Conservation (phyloP, 2,797 vertebrate genomes). For the Gouania willdenowi region DNA sequence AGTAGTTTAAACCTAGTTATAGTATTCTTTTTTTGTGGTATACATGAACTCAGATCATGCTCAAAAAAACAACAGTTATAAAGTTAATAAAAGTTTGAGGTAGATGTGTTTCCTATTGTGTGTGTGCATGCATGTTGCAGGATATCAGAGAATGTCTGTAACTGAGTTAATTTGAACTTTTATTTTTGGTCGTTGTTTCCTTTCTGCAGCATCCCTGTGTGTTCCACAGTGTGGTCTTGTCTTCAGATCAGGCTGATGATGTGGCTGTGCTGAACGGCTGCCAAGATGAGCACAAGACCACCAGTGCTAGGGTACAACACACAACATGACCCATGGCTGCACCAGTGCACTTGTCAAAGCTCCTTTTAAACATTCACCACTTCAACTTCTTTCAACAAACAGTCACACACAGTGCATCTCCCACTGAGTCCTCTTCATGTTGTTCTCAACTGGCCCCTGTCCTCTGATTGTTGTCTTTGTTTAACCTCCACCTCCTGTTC, state of each 20-base stretch:
- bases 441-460: too few species aligned
- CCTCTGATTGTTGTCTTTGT: not conserved
- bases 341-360: slow-evolving; percentile 1
- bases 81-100: too few species aligned
- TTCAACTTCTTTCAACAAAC: too few species aligned
- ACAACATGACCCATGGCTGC: not conserved
- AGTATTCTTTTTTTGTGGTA: too few species aligned
- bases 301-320: slow-evolving; percentile 50
- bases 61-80: too few species aligned
- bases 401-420: not conserved
- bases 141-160: too few species aligned
- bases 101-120: too few species aligned
- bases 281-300: slow-evolving; percentile 76
- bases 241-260: slow-evolving; percentile 73
- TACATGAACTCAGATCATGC: too few species aligned
- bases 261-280: slow-evolving; percentile 76
- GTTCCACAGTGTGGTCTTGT: slow-evolving; percentile 73
- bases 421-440: not conserved
- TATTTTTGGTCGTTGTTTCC: slow-evolving; percentile 4
- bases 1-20: too few species aligned
- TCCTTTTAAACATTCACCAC: not conserved
- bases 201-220: slow-evolving; percentile 74
- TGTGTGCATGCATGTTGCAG: too few species aligned
- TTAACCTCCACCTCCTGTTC: not conserved
- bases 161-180: too few species aligned